Conservation (phyloP, 2,888 invertebrate species). For the Luperina testacea region DNA sequence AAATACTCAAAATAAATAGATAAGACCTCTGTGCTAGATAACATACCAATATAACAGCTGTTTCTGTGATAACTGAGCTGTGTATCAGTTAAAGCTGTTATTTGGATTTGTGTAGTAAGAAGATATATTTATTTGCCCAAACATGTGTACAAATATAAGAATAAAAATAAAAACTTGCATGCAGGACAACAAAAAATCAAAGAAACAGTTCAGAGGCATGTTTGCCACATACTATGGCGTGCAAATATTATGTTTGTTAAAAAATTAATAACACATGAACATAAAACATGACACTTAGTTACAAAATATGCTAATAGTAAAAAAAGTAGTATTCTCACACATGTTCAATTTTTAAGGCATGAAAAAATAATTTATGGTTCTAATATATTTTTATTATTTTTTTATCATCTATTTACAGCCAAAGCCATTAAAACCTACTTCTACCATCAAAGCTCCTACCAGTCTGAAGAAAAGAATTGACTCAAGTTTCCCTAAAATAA, state of each 20-base stretch:
- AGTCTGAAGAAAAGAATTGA: conserved; percentile 73
- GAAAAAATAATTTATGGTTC: not conserved
- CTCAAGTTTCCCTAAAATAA: conserved; percentile 59
- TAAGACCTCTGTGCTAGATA: not conserved
- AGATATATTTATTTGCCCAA: too few species aligned
- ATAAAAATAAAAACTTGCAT: too few species aligned
- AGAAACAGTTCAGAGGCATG: too few species aligned
- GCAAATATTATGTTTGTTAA: too few species aligned
- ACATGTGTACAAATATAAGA: too few species aligned
- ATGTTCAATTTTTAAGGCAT: not conserved
- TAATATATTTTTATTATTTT: not conserved
- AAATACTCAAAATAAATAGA: too few species aligned
- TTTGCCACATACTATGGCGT: too few species aligned
- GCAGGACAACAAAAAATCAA: too few species aligned
- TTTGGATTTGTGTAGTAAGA: not conserved
- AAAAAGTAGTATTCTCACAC: not conserved
- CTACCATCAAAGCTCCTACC: conserved; percentile 67
- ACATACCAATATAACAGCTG: not conserved
- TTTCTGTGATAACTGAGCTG: not conserved
- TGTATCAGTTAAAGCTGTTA: not conserved
- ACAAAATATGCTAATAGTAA: too few species aligned
- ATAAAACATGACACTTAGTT: too few species aligned
- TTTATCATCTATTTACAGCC: conserved; percentile 74
- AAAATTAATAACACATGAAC: too few species aligned
- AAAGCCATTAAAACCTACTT: conserved; percentile 75